Base-by-base conservation (phyloP, 2,888 invertebrate species). In the Drosophila rellima region DNA sequence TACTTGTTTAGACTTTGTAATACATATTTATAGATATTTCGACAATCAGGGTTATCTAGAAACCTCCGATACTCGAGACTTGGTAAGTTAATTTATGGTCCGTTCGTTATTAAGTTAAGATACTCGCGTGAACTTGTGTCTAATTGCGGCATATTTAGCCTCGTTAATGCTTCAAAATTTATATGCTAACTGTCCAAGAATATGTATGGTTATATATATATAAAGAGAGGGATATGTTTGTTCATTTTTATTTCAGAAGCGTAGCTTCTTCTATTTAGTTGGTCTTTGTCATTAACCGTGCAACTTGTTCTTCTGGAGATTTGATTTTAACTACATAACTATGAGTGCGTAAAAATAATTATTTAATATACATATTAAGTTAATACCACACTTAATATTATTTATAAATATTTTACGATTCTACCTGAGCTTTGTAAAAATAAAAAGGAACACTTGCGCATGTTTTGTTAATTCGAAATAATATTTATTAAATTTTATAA, bases 161-260 rank as follows among this genome's bases (percentile, higher is more conserved):
- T 45, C 29, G 18, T 42, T 74, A 89, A 87, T 72, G 72, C 82
- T 50, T 13, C 39, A 42, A 69, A 76, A 87, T 87, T 87, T 74
- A 87, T 78, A 42, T 52, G 56, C 64, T 48, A 5, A 20, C 20
- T 23, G 35, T 20, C 15, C 7, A 37, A 37, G 7, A n/a, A 10
- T 20, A 39, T 17, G 7, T 31, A 33, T 29, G 15, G 4, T 4
- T 51, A 35, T 26, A 20, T 35, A 20, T 35, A 44, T 48, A 40
- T 65, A 20, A 20, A 18, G 10, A 15, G 31, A 1, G 18, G 1
- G 13, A 39, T 7, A 18, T 33, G 13, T 44, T 18, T 37, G 18
- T n/a, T 5, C n/a, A 13, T 8, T 37, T 45, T 13, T 72, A 72
- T 59, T 72, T 47, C 77, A 72, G 45, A 37, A 2, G 18, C 15